These are phyloP conservation scores for Probaryconus sp. DNA, from an alignment of 1,140 invertebrate genomes.

Conservation along the genomic window DNA sequence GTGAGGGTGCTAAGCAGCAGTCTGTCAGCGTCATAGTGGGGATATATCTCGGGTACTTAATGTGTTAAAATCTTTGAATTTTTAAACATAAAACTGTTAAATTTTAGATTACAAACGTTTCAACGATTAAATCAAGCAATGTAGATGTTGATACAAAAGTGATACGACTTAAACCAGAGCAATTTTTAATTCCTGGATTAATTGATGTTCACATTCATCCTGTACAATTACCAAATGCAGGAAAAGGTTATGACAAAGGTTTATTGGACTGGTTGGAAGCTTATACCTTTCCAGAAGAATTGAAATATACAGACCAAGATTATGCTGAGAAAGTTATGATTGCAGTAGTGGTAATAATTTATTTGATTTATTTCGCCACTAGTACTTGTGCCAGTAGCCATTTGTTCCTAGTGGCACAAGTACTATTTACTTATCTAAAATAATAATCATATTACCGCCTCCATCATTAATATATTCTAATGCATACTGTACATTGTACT, in stretches of 20 bases:
- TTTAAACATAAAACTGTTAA: conserved; percentile 9
- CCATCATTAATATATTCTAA: too few species aligned
- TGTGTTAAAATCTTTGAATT: conserved; percentile 16
- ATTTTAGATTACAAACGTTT: conserved; percentile 61
- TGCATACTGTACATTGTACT: too few species aligned
- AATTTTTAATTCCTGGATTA: conserved; percentile 92
- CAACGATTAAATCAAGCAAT: conserved; percentile 45
- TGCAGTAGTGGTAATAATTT: conserved; percentile 84
- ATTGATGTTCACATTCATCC: conserved; percentile 94
- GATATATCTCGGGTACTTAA: too few species aligned
- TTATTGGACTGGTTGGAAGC: conserved; percentile 90
- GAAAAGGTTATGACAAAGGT: conserved; percentile 87
- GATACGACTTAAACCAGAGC: conserved; percentile 75
- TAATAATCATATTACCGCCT: too few species aligned
- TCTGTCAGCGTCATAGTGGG: too few species aligned
- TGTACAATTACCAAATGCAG: conserved; percentile 90
- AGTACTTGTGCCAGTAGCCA: too few species aligned
- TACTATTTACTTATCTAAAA: too few species aligned
- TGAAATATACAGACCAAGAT: conserved; percentile 82
- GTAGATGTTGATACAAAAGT: conserved; percentile 63
- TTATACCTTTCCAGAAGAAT: conserved; percentile 93
- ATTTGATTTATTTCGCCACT: neutral
- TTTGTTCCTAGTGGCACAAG: too few species aligned
- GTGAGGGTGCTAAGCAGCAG: too few species aligned
- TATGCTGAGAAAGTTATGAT: conserved; percentile 87